Percentiles rank a stretch among this genome's conserved stretches.
phyloP scores from a whole-genome alignment of 2,888 invertebrate genomes.

The Lampropteryx suffumata region DNA sequence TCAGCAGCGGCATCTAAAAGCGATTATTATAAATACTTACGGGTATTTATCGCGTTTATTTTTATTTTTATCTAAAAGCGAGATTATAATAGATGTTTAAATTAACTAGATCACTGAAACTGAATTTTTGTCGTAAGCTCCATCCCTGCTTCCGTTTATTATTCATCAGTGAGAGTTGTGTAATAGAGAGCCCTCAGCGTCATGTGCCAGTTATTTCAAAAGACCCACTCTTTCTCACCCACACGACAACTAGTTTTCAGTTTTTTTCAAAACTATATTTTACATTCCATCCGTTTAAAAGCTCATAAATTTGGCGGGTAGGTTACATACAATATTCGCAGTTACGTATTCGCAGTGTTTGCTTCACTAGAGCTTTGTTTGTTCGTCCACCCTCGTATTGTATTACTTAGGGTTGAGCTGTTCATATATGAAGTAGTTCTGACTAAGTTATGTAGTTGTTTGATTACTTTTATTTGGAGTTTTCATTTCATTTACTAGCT shows the following conservation, averaged over 20 bases:
- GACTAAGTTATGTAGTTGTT: background rate
- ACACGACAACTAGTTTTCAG: conserved; percentile 3
- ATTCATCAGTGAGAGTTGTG: conserved; percentile 4
- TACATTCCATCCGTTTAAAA: too few relatives aligned
- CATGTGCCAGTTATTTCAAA: conserved; percentile 65
- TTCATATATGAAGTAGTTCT: conserved; percentile 1
- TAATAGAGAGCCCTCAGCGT: conserved; percentile 62
- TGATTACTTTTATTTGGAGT: background rate
- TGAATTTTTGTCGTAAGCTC: background rate
- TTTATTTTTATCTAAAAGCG: too few relatives aligned
- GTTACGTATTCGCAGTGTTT: background rate
- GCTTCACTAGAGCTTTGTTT: conserved; percentile 10
- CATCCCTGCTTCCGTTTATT: background rate
- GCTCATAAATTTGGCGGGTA: too few relatives aligned
- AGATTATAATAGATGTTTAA: too few relatives aligned
- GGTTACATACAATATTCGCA: too few relatives aligned
- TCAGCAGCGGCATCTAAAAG: too few relatives aligned
- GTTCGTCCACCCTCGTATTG: conserved; percentile 10
- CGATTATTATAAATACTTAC: too few relatives aligned
- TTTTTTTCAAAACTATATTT: conserved; percentile 12
- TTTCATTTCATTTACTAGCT: background rate
- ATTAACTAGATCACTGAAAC: background rate
- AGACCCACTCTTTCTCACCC: conserved; percentile 42
- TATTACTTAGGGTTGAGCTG: conserved; percentile 7
- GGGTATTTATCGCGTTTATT: too few relatives aligned